These are phyloP conservation scores for Mesoligia furuncula DNA, from an alignment of 2,888 invertebrate genomes.

Conservation along the genomic window DNA sequence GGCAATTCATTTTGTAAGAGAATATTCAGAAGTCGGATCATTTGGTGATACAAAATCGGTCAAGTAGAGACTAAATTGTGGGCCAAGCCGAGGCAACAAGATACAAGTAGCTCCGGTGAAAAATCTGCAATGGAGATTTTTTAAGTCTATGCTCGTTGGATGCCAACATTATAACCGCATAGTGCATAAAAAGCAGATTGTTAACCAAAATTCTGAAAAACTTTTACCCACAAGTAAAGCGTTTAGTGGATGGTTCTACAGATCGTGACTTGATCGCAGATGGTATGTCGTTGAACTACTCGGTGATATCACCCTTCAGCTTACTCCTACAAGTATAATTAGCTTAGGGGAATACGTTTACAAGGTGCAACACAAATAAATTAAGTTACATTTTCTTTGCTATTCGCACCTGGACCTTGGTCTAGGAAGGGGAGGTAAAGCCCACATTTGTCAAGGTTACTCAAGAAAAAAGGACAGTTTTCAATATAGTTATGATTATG, in stretches of 20 bases:
- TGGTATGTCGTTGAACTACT: conserved; percentile 22
- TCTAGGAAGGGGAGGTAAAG: background rate
- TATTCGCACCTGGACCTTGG: conserved; percentile 19
- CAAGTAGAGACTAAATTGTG: conserved; percentile 13
- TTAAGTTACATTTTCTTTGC: conserved; percentile 18
- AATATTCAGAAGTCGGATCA: conserved; percentile 1
- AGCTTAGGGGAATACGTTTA: conserved; percentile 30
- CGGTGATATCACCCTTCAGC: conserved; percentile 45
- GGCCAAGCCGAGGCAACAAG: background rate
- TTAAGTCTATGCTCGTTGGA: conserved; percentile 33
- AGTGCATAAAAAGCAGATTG: conserved; percentile 17
- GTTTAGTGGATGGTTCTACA: background rate
- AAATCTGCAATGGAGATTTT: conserved; percentile 48
- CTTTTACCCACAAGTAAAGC: background rate
- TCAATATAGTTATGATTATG: background rate
- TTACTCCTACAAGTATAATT: conserved; percentile 49
- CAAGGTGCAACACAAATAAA: conserved; percentile 37
- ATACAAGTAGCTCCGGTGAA: conserved; percentile 1
- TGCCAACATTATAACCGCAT: conserved; percentile 48
- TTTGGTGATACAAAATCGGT: conserved; percentile 25
- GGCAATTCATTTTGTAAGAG: conserved; percentile 23
- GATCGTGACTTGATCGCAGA: conserved; percentile 36
- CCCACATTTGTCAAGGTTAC: background rate
- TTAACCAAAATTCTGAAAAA: conserved; percentile 13
- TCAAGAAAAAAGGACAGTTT: background rate